Evolutionary conservation across 2,888 invertebrate species (phyloP), one percentile per base, ranked within the genome.

Genomic region (Epiblema foenella): DNA sequence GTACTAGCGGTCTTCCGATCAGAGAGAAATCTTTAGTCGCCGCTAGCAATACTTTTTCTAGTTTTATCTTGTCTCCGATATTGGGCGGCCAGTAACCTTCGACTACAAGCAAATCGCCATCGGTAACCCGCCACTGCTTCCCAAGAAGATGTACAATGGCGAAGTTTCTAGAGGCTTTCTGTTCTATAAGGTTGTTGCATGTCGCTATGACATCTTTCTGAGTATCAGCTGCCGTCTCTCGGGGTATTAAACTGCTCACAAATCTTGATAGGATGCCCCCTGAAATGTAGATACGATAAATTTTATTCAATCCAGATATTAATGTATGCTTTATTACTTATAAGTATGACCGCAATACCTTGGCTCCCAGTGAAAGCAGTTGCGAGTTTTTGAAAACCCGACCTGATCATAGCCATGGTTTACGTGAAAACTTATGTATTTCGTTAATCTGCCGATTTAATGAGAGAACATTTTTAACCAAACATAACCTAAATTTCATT

Each of bases 21-120:
- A 98, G 87, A 0, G 97, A 96, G 77, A 98, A 98, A 83, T 98
- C 97, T 75, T 94, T 94, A 7, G 95, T 94, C 0, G 97, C 98
- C 2, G 97, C 96, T 24, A 97, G 82, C 62, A 98, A 83, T 2
- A 98, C 97, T 93, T 98, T 98, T 80, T 98, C 97, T 59, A 98
- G 88, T 74, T 94, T 95, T 66, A 98, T 95, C 87, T 95, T 90
- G 82, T 98, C 98, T 0, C 98, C 97, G 68, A 95, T 94, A 65
- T 95, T 95, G 1, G 98, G 97, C 39, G 97, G 96, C 97, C 98
- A 98, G 81, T 95, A 95, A 0, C 97, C 97, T 88, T 97, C 96
- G 0, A 98, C 91, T 0, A 98, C 94, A 37, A 98, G 94, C 3
- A 98, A 91, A 88, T 98, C 98, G n/a, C 97, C 97, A 71, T 96